Evolutionary conservation across 2,797 vertebrate species (phyloP).

Genomic region (Tinamus major): DNA sequence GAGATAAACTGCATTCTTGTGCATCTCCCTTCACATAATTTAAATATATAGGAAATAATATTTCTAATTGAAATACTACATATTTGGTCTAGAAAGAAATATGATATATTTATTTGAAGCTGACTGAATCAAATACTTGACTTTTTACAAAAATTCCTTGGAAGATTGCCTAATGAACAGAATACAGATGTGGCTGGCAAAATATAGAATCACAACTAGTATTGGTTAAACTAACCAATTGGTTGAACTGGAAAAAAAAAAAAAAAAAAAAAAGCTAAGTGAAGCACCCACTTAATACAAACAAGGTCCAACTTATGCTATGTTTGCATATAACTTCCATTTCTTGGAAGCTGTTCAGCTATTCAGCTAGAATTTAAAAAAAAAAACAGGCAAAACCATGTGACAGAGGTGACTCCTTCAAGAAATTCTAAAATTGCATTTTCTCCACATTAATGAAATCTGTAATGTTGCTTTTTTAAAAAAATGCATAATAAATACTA

Average conservation of each 20-base stretch:
- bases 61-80: background rate
- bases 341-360: background rate
- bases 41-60: background rate
- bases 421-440: background rate
- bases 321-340: background rate
- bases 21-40: background rate
- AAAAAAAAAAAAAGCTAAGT: background rate
- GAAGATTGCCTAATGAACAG: background rate
- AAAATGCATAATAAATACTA: background rate
- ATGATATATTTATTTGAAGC: background rate
- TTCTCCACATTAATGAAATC: background rate
- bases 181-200: background rate
- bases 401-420: background rate
- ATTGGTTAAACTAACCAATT: background rate
- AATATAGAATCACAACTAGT: background rate
- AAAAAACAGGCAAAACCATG: background rate
- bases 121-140: background rate
- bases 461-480: background rate
- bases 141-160: background rate
- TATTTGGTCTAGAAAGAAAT: background rate
- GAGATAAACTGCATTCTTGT: background rate
- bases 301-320: background rate
- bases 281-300: background rate
- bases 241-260: background rate
- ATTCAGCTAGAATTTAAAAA: background rate